Evolutionary conservation across 2,113 vertebrate genomes (phyloP).

Genomic region (Sorex fumeus): DNA sequence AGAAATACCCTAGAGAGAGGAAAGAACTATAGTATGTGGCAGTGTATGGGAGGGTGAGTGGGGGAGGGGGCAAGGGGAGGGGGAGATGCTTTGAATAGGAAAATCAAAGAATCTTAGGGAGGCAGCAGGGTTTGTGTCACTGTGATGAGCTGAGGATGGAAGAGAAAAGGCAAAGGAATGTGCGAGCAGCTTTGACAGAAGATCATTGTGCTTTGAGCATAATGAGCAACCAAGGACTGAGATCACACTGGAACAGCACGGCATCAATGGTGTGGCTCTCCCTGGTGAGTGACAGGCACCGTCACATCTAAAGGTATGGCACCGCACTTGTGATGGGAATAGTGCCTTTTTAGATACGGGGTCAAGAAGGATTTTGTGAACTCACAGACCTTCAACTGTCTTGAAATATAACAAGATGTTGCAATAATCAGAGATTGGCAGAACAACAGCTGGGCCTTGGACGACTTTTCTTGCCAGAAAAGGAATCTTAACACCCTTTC

Average conservation of each 20-base stretch:
- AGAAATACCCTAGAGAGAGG: background rate
- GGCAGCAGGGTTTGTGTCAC: background rate
- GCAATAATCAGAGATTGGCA: background rate
- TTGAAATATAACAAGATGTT: background rate
- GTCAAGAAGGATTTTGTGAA: slow-evolving; percentile 19
- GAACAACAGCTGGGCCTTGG: background rate
- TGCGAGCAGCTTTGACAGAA: background rate
- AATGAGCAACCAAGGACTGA: background rate
- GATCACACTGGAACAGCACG: background rate
- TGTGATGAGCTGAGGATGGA: background rate
- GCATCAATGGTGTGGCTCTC: background rate
- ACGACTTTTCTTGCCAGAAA: slow-evolving; percentile 46
- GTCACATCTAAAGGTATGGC: too few relatives aligned
- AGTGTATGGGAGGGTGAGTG: too few relatives aligned
- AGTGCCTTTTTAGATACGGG: background rate
- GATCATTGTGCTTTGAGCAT: background rate
- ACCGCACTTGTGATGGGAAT: too few relatives aligned
- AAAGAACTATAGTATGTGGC: background rate
- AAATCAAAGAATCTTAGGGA: background rate
- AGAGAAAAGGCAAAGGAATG: background rate
- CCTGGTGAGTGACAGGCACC: background rate
- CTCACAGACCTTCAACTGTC: background rate
- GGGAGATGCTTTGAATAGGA: background rate
- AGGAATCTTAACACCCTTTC: too few relatives aligned
- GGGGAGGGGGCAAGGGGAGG: too few relatives aligned